These are phyloP conservation scores for Enoplolaimus lenunculus DNA, from an alignment of 2,888 invertebrate species.

Conservation along the genomic window DNA sequence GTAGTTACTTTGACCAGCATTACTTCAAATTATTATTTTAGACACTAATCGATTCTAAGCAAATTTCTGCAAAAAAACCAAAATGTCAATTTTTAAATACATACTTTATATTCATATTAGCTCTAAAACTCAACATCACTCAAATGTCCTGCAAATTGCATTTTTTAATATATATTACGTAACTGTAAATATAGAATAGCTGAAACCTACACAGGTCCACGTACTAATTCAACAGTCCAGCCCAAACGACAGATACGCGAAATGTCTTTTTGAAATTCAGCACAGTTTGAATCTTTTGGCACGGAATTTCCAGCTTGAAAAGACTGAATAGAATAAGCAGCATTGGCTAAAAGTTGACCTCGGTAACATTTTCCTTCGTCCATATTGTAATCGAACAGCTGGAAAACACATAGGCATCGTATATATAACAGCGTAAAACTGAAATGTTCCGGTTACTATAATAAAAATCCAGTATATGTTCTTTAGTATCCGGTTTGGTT, in stretches of 20 bases:
- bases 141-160: constrained; percentile 18
- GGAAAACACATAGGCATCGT: no score
- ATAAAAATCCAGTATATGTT: no score
- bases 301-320: neutral
- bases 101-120: neutral
- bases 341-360: constrained; percentile 42
- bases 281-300: neutral
- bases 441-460: no score
- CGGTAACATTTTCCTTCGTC: constrained; percentile 64
- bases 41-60: no score
- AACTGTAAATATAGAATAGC: constrained; percentile 5
- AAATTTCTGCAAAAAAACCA: no score
- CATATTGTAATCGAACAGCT: constrained; percentile 78
- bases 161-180: constrained; percentile 16
- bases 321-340: constrained; percentile 31
- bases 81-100: neutral
- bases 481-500: no score
- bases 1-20: no score
- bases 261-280: constrained; percentile 57
- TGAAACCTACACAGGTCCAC: constrained; percentile 33
- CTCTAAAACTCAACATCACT: neutral
- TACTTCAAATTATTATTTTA: no score
- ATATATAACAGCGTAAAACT: no score
- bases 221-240: constrained; percentile 87
- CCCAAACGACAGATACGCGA: constrained; percentile 68